These are phyloP conservation scores for Notamacropus eugenii DNA, from an alignment of 2,797 vertebrate species.

Conservation along the genomic window DNA sequence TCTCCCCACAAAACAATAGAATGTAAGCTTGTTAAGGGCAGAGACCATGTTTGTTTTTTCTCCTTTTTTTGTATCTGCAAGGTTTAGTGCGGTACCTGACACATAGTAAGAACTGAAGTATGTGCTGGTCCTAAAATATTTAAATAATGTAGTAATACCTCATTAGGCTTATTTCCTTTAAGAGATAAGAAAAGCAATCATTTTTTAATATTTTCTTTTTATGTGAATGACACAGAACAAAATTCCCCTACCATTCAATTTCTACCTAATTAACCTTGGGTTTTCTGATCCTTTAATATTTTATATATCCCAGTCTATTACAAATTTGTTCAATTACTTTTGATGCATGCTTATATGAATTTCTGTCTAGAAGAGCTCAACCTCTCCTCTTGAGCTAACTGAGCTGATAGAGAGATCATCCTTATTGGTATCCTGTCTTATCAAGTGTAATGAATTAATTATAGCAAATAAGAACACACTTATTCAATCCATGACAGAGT, in stretches of 20 bases:
- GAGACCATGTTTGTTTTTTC: not conserved
- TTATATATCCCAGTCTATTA: not conserved
- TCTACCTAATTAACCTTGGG: not conserved
- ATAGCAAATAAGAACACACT: constrained; percentile 43
- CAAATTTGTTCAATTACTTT: not conserved
- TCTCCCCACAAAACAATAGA: not conserved
- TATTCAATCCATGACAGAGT: not conserved
- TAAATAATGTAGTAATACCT: not conserved
- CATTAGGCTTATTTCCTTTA: not conserved
- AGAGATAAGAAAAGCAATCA: not conserved
- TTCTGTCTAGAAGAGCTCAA: not conserved
- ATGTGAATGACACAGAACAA: not conserved
- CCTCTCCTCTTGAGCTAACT: not conserved
- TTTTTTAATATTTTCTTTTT: not conserved
- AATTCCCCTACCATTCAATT: not conserved
- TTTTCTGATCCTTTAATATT: not conserved
- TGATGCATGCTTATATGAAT: not conserved
- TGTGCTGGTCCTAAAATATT: not conserved
- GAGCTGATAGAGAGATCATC: not conserved
- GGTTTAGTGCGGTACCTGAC: not conserved
- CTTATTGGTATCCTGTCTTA: constrained; percentile 12
- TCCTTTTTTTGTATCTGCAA: not conserved
- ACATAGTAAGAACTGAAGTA: not conserved
- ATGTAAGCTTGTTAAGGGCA: not conserved
- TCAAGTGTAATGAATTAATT: constrained; percentile 1